phyloP scores from a whole-genome alignment of 1,140 invertebrate species.

The Rhyzopertha dominica region DNA sequence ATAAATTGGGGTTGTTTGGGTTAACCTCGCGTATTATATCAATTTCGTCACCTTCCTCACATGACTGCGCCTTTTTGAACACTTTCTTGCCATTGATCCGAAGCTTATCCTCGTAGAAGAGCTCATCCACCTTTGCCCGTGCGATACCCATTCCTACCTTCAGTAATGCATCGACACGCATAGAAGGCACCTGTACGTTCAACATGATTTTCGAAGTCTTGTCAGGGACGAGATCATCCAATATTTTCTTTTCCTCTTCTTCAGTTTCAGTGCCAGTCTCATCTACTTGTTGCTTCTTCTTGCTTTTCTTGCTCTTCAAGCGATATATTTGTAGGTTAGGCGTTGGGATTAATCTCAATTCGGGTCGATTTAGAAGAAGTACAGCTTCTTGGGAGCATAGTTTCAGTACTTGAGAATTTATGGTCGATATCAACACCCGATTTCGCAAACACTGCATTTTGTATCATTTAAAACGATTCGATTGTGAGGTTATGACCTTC shows the following conservation, averaged over 20 bases:
- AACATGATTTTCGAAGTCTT: constrained; percentile 54
- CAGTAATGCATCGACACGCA: constrained; percentile 59
- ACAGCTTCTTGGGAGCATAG: too few relatives aligned
- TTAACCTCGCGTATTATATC: constrained; percentile 57
- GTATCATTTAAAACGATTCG: too few relatives aligned
- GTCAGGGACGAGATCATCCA: constrained; percentile 37
- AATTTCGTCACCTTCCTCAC: constrained; percentile 58
- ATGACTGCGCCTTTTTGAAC: constrained; percentile 56
- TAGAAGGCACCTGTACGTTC: constrained; percentile 54
- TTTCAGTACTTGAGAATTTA: too few relatives aligned
- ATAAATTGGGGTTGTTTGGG: constrained; percentile 54
- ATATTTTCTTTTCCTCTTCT: constrained; percentile 40
- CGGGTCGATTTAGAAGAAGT: too few relatives aligned
- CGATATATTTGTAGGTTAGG: too few relatives aligned
- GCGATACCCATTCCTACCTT: constrained; percentile 62
- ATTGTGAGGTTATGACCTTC: too few relatives aligned
- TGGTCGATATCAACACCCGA: too few relatives aligned
- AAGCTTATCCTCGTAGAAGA: constrained; percentile 63
- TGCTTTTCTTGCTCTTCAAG: constrained; percentile 22
- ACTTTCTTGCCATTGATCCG: constrained; percentile 62
- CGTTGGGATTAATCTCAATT: too few relatives aligned
- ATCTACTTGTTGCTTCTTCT: constrained; percentile 16
- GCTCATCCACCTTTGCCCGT: constrained; percentile 61
- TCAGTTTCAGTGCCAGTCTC: constrained; percentile 19
- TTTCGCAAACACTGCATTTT: too few relatives aligned